Conservation (phyloP, 2,113 vertebrate genomes). For the Gavialis gangeticus region DNA sequence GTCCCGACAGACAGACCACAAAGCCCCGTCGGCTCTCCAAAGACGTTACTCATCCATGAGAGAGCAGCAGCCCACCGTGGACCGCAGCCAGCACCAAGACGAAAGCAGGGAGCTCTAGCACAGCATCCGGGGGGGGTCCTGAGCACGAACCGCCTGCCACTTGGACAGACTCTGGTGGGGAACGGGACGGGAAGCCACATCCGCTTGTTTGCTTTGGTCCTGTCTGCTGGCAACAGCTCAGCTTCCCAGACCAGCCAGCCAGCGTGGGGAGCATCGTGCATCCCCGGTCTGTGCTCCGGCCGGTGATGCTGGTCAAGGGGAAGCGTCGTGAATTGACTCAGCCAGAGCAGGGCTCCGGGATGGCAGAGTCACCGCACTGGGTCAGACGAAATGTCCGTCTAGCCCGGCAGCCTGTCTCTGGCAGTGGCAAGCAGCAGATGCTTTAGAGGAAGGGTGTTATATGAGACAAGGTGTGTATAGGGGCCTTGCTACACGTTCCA, state of each 20-base stretch:
- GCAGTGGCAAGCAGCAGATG: too few relatives aligned
- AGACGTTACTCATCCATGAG: rapidly evolving
- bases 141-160: background rate
- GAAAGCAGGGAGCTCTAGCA: background rate
- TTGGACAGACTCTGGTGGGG: too few relatives aligned
- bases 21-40: background rate
- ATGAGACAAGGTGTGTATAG: too few relatives aligned
- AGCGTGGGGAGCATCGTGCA: too few relatives aligned
- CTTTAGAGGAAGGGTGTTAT: too few relatives aligned
- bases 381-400: background rate
- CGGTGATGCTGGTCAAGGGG: too few relatives aligned
- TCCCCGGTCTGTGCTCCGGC: background rate
- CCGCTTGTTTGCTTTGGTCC: background rate
- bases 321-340: background rate
- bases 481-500: too few relatives aligned
- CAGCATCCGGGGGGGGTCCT: background rate
- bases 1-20: background rate
- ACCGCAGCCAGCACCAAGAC: background rate
- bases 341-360: background rate
- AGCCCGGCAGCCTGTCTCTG: too few relatives aligned
- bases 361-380: background rate
- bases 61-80: rapidly evolving
- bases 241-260: background rate
- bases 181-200: background rate
- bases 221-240: background rate